These are phyloP conservation scores for Chlorodrepanis virens DNA, from an alignment of 2,113 vertebrate genomes.

Conservation along the genomic window DNA sequence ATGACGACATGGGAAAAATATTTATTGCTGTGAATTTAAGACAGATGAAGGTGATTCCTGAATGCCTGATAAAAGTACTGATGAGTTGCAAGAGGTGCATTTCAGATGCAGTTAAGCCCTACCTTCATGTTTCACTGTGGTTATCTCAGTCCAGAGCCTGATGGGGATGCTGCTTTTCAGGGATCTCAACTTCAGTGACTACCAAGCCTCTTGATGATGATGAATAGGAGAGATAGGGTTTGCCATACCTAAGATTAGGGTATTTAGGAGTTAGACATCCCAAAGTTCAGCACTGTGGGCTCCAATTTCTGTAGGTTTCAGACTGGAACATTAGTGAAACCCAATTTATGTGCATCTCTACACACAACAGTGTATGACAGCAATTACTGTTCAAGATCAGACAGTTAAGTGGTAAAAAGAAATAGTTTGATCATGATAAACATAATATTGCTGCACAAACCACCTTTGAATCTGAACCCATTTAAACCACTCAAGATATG, in stretches of 20 bases:
- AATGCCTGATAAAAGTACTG: background rate
- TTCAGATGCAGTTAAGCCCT: background rate
- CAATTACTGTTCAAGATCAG: background rate
- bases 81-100: background rate
- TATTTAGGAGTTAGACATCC: background rate
- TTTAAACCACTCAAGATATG: background rate
- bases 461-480: background rate
- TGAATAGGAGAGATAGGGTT: background rate
- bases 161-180: background rate
- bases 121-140: fast-evolving
- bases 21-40: background rate
- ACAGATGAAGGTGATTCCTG: background rate
- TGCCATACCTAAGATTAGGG: background rate
- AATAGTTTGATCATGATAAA: background rate
- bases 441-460: background rate
- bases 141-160: background rate
- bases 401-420: background rate
- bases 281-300: background rate
- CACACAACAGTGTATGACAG: background rate
- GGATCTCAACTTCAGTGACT: background rate
- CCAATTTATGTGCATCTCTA: background rate
- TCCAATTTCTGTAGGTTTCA: background rate
- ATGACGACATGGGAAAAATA: background rate
- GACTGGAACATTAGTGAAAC: background rate
- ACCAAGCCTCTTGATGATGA: background rate